These are phyloP conservation scores for Drosophila yakuba DNA, from an alignment of 1,140 invertebrate species.

Conservation along the genomic window DNA sequence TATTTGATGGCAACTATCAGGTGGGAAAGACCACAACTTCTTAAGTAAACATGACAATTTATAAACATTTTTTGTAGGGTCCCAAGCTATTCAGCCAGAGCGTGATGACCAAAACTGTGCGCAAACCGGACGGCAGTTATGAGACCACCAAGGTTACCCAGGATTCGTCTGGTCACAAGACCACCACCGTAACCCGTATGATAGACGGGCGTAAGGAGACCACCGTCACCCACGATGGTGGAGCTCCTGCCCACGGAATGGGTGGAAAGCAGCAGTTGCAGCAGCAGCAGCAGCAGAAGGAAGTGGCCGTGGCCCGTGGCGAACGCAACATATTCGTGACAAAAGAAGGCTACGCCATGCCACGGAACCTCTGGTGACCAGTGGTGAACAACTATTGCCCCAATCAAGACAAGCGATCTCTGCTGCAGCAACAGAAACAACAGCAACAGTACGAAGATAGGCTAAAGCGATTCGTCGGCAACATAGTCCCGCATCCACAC, in stretches of 20 bases:
- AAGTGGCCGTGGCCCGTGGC: slow-evolving; percentile 14
- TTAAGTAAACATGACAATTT: no score
- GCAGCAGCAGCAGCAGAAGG: slow-evolving; percentile 1
- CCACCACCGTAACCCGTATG: slow-evolving; percentile 79
- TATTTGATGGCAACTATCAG: slow-evolving; percentile 81
- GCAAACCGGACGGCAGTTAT: slow-evolving; percentile 81
- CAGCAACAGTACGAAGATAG: slow-evolving; percentile 65
- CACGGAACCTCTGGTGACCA: slow-evolving; percentile 84
- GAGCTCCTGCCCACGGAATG: slow-evolving; percentile 29
- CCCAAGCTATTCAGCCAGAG: slow-evolving; percentile 84
- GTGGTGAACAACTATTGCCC: slow-evolving; percentile 80
- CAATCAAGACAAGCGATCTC: slow-evolving; percentile 75
- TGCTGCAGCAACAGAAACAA: slow-evolving; percentile 50
- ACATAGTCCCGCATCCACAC: slow-evolving; percentile 68
- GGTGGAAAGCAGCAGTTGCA: neutral
- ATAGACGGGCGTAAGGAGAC: slow-evolving; percentile 75
- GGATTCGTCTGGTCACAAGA: slow-evolving; percentile 75
- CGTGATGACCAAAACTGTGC: slow-evolving; percentile 80
- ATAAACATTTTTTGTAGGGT: slow-evolving; percentile 34
- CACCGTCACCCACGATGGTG: slow-evolving; percentile 56
- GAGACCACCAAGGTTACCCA: slow-evolving; percentile 79
- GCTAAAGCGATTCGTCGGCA: slow-evolving; percentile 76
- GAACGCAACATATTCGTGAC: slow-evolving; percentile 81
- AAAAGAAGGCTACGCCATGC: slow-evolving; percentile 84
- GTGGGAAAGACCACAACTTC: neutral